Conservation (phyloP, 2,113 vertebrate species). For the Fregata magnificens region DNA sequence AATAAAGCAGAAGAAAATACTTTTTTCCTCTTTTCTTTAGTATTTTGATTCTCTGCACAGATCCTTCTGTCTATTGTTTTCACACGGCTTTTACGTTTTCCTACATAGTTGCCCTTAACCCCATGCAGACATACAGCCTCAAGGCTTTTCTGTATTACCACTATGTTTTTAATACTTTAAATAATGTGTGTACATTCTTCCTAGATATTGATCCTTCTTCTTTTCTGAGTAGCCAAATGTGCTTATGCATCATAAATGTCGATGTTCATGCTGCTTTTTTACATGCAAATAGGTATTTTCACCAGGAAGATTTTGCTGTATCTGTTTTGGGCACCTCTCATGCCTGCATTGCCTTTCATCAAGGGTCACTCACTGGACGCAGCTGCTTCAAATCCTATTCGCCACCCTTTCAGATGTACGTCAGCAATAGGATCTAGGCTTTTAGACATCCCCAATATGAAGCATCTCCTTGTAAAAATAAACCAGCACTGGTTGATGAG, state of each 20-base stretch:
- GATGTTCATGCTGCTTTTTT: neutral
- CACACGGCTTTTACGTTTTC: neutral
- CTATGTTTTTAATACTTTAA: neutral
- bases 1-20: slow-evolving; percentile 10
- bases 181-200: neutral
- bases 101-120: neutral
- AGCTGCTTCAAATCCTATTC: neutral
- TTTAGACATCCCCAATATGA: neutral
- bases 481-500: neutral
- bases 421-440: neutral
- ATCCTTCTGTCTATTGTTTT: neutral
- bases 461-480: neutral
- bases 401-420: neutral
- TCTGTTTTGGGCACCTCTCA: neutral
- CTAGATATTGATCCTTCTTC: neutral
- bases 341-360: neutral
- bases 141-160: neutral
- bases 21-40: neutral
- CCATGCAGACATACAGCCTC: neutral
- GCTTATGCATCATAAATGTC: neutral
- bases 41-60: neutral
- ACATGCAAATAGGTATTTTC: neutral
- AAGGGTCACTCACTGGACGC: neutral
- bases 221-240: neutral
- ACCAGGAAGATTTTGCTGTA: neutral